phyloP scores from a whole-genome alignment of 2,113 vertebrate species.

The Limnothrissa miodon region DNA sequence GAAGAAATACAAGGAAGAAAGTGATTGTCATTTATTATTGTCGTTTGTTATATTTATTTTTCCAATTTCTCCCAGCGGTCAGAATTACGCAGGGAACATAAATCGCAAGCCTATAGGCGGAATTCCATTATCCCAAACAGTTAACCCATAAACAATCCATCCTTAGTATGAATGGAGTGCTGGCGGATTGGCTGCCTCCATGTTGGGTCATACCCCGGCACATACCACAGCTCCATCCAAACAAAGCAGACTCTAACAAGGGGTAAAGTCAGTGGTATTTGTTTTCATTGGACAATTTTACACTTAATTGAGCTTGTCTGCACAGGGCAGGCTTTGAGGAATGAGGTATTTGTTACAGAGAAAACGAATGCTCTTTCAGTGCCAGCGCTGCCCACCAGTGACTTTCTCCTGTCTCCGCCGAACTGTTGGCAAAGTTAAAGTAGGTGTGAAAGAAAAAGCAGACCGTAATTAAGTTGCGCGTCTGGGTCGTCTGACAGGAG shows the following conservation, averaged over 20 bases:
- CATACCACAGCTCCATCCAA: constrained; percentile 1
- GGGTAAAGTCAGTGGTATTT: background rate
- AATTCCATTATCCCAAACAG: constrained; percentile 58
- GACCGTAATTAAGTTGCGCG: background rate
- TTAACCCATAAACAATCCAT: constrained; percentile 59
- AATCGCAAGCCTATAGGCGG: constrained; percentile 50
- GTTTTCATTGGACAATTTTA: background rate
- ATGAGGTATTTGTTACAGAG: background rate
- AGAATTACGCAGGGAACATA: constrained; percentile 55
- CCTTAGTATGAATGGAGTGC: constrained; percentile 37
- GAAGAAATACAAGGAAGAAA: constrained; percentile 36
- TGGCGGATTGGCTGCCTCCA: constrained; percentile 27
- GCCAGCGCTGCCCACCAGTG: background rate
- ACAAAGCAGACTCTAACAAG: background rate
- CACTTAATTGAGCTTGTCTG: background rate
- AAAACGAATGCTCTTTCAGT: background rate
- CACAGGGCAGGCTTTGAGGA: background rate
- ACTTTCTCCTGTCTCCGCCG: constrained; percentile 7
- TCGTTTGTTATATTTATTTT: constrained; percentile 55
- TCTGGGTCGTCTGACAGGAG: background rate
- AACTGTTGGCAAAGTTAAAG: constrained; percentile 20
- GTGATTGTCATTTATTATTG: no score
- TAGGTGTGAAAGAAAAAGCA: constrained; percentile 1
- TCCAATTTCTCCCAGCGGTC: constrained; percentile 53
- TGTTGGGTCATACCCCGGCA: constrained; percentile 29